A percentile compares a stretch with the other conserved stretches of the same genome.
Conservation (phyloP, 2,888 invertebrate species). For the Ariolimax columbianus region DNA sequence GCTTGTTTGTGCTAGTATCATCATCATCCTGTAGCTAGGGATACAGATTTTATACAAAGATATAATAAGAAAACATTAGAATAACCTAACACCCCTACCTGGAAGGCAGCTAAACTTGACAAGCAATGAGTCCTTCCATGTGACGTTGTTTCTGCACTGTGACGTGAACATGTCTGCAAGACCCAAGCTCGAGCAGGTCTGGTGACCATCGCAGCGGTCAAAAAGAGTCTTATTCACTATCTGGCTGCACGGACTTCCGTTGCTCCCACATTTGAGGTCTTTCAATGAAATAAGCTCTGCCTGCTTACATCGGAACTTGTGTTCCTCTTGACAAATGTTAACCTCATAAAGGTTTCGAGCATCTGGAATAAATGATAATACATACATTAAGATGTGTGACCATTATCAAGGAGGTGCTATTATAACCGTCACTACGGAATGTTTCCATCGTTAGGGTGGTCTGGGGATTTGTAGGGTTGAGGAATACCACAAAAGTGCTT, state of each 20-base stretch:
- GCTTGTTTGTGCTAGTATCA: no score
- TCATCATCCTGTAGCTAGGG: no score
- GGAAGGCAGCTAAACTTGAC: conserved; percentile 13
- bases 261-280: conserved; percentile 6
- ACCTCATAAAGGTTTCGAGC: neutral
- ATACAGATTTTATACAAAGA: no score
- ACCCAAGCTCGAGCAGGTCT: conserved; percentile 23
- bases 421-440: no score
- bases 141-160: neutral
- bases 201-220: conserved; percentile 23
- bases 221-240: neutral
- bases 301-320: conserved; percentile 10
- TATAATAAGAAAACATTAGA: no score
- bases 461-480: no score
- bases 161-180: neutral
- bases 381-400: no score
- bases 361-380: neutral
- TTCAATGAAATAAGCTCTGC: conserved; percentile 15
- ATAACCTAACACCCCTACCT: neutral
- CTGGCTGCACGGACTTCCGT: neutral
- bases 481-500: no score
- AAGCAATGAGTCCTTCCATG: neutral
- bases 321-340: conserved; percentile 22
- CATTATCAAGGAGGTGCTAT: no score
- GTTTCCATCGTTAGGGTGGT: no score